Base-by-base conservation (phyloP, 2,113 vertebrate genomes). In the Probosciger aterrimus region DNA sequence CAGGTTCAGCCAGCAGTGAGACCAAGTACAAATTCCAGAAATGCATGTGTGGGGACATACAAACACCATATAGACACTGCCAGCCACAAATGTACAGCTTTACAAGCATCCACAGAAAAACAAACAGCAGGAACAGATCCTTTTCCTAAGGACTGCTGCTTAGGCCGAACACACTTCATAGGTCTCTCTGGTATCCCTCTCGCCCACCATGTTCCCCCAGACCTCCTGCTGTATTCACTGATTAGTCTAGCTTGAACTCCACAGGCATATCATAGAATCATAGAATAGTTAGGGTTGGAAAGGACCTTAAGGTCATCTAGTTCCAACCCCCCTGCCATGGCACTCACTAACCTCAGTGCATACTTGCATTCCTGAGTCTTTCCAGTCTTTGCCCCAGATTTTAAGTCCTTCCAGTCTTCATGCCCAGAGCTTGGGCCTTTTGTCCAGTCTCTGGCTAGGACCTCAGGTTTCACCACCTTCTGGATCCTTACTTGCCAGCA, bases 201-300 rank as follows among this genome's bases (percentile, higher is more conserved):
- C 33, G 57, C 13, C 64, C 4, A 2, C 31, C 1, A 0, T 16
- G 44, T 60, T 90, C 11, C 46, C 50, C 44, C 33, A 73, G 76
- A 27, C 11, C 10, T 39, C 65, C 59, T 70, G 31, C 5, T 60
- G 24, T 33, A 18, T 64, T 35, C 41, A 10, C 44, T 75, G 69
- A 43, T 33, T 52, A 10, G 30, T 52, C 43, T 47, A 25, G 53
- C 24, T 28, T 46, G 68, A 65, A 80, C n/a, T 44, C 47, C 49
- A 24, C 0, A 1, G 47, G 44, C 11, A 7, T 37, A 19, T 53
- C 17, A 23, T n/a, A n/a, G n/a, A n/a, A n/a, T n/a, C n/a, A n/a
- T n/a, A n/a, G n/a, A n/a, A n/a, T n/a, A n/a, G n/a, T n/a, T n/a
- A n/a, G n/a, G n/a, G n/a, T n/a, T n/a, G n/a, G n/a, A n/a, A n/a